Base-by-base conservation (phyloP, 1,140 invertebrate genomes). In the Agraylea sexmaculata region DNA sequence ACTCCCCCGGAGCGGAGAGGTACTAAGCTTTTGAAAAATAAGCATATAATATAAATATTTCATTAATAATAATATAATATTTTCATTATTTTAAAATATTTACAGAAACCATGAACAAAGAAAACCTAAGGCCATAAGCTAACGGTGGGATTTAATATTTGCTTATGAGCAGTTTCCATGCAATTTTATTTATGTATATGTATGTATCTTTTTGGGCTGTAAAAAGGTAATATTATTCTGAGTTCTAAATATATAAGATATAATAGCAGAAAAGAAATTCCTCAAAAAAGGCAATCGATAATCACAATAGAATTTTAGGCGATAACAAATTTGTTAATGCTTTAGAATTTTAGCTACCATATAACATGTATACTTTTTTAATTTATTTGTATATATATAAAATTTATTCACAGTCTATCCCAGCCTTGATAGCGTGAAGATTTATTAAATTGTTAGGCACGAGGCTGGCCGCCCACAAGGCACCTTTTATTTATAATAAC, bases 381-480 rank as follows among this genome's bases (percentile, higher is more conserved):
- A 39, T 38, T 36, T 33, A 41, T 45, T 40, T 37, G 38, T 41
- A 39, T 45, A 45, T 39, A 31, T 35, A 33, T 45, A 45, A 34
- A 39, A 34, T 45, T 28, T 43, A 40, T 44, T 49, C 47, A 49
- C 47, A 49, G 47, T 49, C 47, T 49, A 49, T 49, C 45, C 47
- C 47, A 49, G 47, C 47, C 47, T 42, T 40, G 37, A 43, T 35
- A 37, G 37, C 23, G 32, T 45, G 40, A 49, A 45, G 40, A 25
- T 36, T 38, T 62, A 56, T 57, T 63, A 64, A 60, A 55, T 63
- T 45, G 19, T 40, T 47, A 48, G 65, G 65, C 65, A 68, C 62
- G 65, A 66, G 57, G 60, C 66, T 68, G 64, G 65, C 62, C 62
- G 66, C 63, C 65, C 64, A 65, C 63, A 66, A 68, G 65, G 65